These are phyloP conservation scores for Nannoperca obscura DNA, from an alignment of 2,797 vertebrate genomes.

Conservation along the genomic window DNA sequence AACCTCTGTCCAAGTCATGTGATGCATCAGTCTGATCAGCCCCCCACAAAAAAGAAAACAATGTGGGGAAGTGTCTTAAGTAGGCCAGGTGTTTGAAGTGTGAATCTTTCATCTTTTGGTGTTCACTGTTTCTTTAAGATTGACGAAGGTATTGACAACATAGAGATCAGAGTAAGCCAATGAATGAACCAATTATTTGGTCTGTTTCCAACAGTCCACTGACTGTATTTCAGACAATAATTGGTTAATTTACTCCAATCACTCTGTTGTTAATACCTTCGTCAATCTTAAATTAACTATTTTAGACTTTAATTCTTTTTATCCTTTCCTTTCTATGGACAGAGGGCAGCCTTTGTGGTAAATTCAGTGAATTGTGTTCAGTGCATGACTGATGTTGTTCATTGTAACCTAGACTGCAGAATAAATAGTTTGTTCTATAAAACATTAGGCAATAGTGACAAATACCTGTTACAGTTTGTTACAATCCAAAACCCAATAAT, in stretches of 20 bases:
- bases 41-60: background rate
- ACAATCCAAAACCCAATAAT: background rate
- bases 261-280: too few species aligned
- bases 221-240: too few species aligned
- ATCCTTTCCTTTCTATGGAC: background rate
- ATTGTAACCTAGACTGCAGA: background rate
- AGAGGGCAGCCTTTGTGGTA: background rate
- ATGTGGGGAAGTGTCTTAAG: background rate
- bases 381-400: background rate
- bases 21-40: background rate
- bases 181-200: background rate
- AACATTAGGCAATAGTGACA: background rate
- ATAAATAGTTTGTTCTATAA: background rate
- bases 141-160: background rate
- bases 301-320: background rate
- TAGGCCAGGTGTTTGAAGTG: background rate
- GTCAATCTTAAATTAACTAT: too few species aligned
- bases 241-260: too few species aligned
- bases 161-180: background rate
- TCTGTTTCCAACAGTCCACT: too few species aligned
- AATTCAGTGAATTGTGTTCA: background rate
- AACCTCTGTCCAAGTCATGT: background rate
- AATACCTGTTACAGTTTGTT: too few species aligned
- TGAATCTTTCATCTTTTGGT: background rate
- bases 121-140: background rate